Evolutionary conservation across 1,140 invertebrate genomes (phyloP), one percentile per base, ranked within the genome.

Genomic region (Grapholita molesta): DNA sequence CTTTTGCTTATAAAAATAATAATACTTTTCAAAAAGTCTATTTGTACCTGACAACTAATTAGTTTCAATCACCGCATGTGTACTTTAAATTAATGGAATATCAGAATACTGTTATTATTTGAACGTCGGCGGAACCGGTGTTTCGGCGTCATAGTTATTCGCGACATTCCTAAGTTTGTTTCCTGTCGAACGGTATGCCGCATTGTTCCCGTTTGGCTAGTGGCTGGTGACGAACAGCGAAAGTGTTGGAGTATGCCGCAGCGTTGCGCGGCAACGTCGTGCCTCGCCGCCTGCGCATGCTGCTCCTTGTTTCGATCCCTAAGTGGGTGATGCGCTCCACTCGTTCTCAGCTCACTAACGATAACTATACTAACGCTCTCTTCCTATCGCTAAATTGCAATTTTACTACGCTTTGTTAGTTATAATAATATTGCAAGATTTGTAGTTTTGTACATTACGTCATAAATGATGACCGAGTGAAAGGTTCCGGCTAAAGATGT

Each of bases 291-390:
- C 55, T 68, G 69, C 75, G 70, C 71, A 81, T 74, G 76, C 75
- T 77, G 77, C 70, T 33, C 70, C 72, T 65, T 21, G 42, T 21
- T 48, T 73, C 73, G 18, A 67, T 68, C 67, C 76, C 64, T 75
- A 86, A 86, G 76, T 84, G 75, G 81, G 78, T 81, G 81, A 84
- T 82, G 74, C 85, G 81, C 77, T 86, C 70, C 77, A 78, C 73
- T 82, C 78, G 76, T 68, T 71, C 53, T 24, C 15, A 68, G 64
- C 76, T 70, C 74, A 70, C 35, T 52, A 30, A 74, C 70, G 61
- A 64, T 75, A 64, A 70, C 18, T 68, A 73, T 70, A 66, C 69
- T 66, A 75, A 33, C 74, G 80, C 74, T 85, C 80, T 80, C 81
- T 67, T 82, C 68, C 65, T 74, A 76, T 82, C 77, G 76, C 77